Base-by-base conservation (phyloP, 2,113 vertebrate species). In the Tamias sibiricus region DNA sequence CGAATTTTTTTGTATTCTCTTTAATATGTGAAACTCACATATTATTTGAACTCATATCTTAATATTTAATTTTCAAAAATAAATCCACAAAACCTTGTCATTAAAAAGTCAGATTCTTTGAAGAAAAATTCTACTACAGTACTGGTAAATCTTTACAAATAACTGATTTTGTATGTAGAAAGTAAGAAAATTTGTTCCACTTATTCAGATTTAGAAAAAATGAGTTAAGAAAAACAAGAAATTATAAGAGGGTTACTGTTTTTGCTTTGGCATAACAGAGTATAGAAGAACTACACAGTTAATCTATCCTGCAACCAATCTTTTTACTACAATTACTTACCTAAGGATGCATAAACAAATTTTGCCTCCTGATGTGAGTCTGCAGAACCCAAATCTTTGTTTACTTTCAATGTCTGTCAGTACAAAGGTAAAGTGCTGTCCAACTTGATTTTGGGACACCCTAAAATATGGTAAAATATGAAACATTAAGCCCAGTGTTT, bases 381-480 rank as follows among this genome's bases (percentile, higher is more conserved):
- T 99, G 97, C 99, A 99, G 98, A 99, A 99, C 92, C 99, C 99
- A 97, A 99, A 99, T 94, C 99, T 99, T 98, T 99, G 99, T 89
- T 99, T 99, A 98, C 99, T 99, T 95, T 99, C 99, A 87, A 99
- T 99, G 98, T 99, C 99, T 62, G 99, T 99, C 95, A 99, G 99
- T 95, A 99, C 99, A 94, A 99, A 99, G 87, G 99, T 99, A 97
- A 99, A 99, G 98, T 99, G 99, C 98, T 99, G 99, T 96, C 99
- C 99, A 97, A 99, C 99, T 97, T 99, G 99, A 96, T 98, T 99
- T 97, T 99, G 99, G 30, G 99, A 99, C 28, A 99, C 99, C 98
- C 99, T 99, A 98, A 59, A 98, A 97, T 32, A 93, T 93, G 95
- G 30, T 0, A 97, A 81, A 57, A 8, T 30, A 47, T 28, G 40